phyloP scores from a whole-genome alignment of 2,888 invertebrate species.

The Protonemura montana region DNA sequence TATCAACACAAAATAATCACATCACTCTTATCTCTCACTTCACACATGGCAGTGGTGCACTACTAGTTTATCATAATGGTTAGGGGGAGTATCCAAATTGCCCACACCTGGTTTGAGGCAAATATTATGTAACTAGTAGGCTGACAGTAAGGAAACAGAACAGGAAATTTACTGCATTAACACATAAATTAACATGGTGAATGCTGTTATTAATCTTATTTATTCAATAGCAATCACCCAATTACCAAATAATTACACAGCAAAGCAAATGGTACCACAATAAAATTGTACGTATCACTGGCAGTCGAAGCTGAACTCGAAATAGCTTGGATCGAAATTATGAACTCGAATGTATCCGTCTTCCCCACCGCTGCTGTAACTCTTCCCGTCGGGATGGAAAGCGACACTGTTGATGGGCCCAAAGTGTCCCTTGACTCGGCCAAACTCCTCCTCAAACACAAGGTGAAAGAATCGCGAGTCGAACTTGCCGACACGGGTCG shows the following conservation, averaged over 20 bases:
- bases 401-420: conserved; percentile 98
- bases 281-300: conserved; percentile 52
- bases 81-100: no score
- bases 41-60: no score
- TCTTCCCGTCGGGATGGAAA: conserved; percentile 97
- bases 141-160: no score
- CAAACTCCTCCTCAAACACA: conserved; percentile 97
- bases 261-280: not conserved
- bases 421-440: conserved; percentile 98
- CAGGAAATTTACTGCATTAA: no score
- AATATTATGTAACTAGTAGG: no score
- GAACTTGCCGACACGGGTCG: conserved; percentile 94
- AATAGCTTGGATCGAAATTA: conserved; percentile 94
- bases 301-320: conserved; percentile 93
- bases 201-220: not conserved
- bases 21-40: no score
- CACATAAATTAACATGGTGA: no score
- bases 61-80: no score
- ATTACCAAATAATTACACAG: not conserved
- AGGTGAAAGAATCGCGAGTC: conserved; percentile 94
- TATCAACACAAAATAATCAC: no score
- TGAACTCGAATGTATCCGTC: conserved; percentile 98
- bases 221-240: not conserved
- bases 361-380: conserved; percentile 97
- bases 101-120: no score